phyloP scores from a whole-genome alignment of 2,797 vertebrate species.

The Aphelocoma californica region DNA sequence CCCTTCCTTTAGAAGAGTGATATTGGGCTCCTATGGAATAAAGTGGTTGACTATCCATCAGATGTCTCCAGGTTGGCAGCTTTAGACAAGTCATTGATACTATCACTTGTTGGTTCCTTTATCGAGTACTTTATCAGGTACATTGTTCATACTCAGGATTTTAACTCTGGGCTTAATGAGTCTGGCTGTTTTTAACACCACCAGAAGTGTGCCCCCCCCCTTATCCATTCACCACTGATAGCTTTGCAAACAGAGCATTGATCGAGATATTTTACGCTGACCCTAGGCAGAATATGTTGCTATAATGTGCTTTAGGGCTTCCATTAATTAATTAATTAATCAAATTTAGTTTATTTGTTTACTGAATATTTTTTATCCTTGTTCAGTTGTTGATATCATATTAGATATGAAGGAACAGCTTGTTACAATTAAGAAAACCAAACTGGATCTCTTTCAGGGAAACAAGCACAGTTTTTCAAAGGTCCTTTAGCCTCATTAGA shows the following conservation, averaged over 20 bases:
- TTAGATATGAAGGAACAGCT: not conserved
- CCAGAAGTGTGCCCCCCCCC: no score
- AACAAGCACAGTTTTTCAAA: not conserved
- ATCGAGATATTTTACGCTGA: not conserved
- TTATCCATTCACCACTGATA: not conserved
- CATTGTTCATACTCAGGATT: not conserved
- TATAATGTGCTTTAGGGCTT: not conserved
- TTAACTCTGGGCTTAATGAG: not conserved
- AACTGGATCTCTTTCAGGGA: not conserved
- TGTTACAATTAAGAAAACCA: not conserved
- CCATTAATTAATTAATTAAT: no score
- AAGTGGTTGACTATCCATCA: not conserved
- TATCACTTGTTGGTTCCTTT: not conserved
- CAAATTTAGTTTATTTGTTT: not conserved
- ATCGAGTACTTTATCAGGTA: not conserved
- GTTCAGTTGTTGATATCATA: accelerated
- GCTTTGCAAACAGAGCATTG: not conserved
- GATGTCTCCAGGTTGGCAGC: no score
- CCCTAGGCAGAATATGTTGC: not conserved
- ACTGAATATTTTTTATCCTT: not conserved
- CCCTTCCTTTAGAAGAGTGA: not conserved
- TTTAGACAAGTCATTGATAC: not conserved
- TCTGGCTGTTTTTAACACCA: not conserved
- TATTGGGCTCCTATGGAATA: no score
- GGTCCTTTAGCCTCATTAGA: not conserved